Percentiles rank a stretch among this genome's conserved stretches.
These are phyloP conservation scores for Rattus rattus DNA, from an alignment of 2,113 vertebrate genomes.

Conservation along the genomic window DNA sequence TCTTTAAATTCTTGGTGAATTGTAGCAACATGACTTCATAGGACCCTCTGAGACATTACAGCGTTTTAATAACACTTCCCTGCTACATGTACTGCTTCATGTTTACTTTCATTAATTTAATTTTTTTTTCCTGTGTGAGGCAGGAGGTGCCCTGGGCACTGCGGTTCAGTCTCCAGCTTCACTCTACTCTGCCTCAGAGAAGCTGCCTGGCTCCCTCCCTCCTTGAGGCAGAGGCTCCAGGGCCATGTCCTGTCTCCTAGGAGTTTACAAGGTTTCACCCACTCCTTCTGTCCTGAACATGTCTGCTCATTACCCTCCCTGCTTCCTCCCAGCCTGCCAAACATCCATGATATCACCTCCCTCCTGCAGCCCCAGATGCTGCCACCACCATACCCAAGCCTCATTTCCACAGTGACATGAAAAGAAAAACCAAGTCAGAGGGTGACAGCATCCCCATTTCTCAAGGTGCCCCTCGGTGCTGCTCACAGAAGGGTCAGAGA, in stretches of 20 bases:
- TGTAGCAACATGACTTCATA: constrained; percentile 90
- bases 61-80: constrained; percentile 86
- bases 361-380: not conserved
- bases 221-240: not conserved
- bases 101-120: constrained; percentile 87
- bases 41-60: constrained; percentile 86
- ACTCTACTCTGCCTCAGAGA: constrained; percentile 16
- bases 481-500: not conserved
- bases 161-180: constrained; percentile 39
- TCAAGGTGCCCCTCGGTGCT: not conserved
- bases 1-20: constrained; percentile 88
- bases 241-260: constrained; percentile 34
- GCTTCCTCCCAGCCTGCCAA: constrained; percentile 55
- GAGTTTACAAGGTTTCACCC: constrained; percentile 55
- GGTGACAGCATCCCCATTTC: not conserved
- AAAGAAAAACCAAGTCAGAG: accelerated
- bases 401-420: not conserved
- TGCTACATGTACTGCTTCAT: constrained; percentile 83
- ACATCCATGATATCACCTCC: not conserved
- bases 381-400: not conserved
- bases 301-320: not conserved
- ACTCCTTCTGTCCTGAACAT: constrained; percentile 24
- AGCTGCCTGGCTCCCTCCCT: constrained; percentile 62
- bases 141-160: constrained; percentile 63
- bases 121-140: constrained; percentile 73